phyloP scores from a whole-genome alignment of 2,888 invertebrate species.

The Camptogramma bilineatum region DNA sequence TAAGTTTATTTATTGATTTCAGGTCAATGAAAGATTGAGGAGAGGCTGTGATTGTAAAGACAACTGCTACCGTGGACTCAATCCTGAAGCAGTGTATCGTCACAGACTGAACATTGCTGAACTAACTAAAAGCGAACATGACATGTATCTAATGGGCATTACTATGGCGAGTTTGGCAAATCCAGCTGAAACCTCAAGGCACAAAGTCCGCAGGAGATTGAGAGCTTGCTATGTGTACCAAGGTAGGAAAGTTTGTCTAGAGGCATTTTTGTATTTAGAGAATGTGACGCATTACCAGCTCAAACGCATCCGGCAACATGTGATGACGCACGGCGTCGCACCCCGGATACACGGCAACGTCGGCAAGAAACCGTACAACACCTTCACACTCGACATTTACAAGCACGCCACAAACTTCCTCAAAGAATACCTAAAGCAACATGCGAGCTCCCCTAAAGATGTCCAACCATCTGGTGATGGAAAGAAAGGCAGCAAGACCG shows the following conservation, averaged over 20 bases:
- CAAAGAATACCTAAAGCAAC: slow-evolving; percentile 89
- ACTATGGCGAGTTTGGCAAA: slow-evolving; percentile 92
- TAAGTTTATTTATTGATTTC: slow-evolving; percentile 54
- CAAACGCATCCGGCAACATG: slow-evolving; percentile 91
- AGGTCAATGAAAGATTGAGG: slow-evolving; percentile 89
- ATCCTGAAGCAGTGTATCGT: slow-evolving; percentile 90
- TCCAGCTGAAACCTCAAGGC: slow-evolving; percentile 89
- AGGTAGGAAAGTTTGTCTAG: slow-evolving; percentile 90
- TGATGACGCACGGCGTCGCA: slow-evolving; percentile 92
- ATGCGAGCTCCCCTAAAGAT: slow-evolving; percentile 85
- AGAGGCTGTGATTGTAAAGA: slow-evolving; percentile 92
- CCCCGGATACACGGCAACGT: slow-evolving; percentile 92
- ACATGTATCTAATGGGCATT: slow-evolving; percentile 94
- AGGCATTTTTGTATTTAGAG: slow-evolving; percentile 91
- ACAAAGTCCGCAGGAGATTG: slow-evolving; percentile 89
- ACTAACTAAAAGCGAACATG: slow-evolving; percentile 92
- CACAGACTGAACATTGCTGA: slow-evolving; percentile 92
- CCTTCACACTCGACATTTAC: slow-evolving; percentile 91
- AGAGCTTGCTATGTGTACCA: slow-evolving; percentile 92
- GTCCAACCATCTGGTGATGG: slow-evolving; percentile 77
- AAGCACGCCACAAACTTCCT: slow-evolving; percentile 91
- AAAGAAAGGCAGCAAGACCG: slow-evolving; percentile 81
- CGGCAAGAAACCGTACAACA: slow-evolving; percentile 92
- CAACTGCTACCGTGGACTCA: slow-evolving; percentile 90
- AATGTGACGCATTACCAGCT: slow-evolving; percentile 92